A percentile compares a stretch with the other conserved stretches of the same genome.
phyloP scores from a whole-genome alignment of 2,113 vertebrate genomes.

The Hippocampus barbouri region DNA sequence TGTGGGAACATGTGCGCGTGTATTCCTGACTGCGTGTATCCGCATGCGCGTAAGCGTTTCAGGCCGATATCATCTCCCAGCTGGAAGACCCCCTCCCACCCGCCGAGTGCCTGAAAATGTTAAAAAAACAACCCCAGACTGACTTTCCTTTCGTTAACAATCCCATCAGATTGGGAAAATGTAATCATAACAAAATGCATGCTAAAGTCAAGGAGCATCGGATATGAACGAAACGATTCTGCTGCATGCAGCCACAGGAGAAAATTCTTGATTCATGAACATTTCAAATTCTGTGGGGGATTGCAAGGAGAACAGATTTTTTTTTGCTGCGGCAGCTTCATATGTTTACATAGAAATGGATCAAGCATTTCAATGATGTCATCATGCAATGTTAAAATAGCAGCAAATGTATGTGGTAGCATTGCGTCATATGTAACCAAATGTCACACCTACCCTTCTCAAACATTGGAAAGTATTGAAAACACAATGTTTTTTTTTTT shows the following conservation, averaged over 20 bases:
- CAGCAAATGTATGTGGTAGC: background rate
- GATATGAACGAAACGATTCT: conserved; percentile 36
- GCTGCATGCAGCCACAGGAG: conserved; percentile 18
- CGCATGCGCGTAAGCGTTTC: background rate
- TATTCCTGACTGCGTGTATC: background rate
- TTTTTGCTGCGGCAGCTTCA: background rate
- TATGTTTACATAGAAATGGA: background rate
- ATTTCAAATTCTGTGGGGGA: conserved; percentile 13
- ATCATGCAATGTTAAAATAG: background rate
- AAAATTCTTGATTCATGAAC: conserved; percentile 23
- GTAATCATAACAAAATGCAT: conserved; percentile 51
- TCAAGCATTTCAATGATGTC: background rate
- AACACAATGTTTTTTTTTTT: too few species aligned
- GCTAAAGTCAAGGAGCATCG: conserved; percentile 30
- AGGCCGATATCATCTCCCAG: conserved; percentile 21
- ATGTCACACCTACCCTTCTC: background rate
- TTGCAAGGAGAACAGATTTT: background rate
- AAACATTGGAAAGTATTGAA: background rate
- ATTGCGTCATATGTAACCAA: background rate
- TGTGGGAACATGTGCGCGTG: background rate
- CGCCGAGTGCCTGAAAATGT: conserved; percentile 29
- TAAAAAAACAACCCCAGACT: conserved; percentile 5
- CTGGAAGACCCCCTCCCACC: conserved; percentile 16
- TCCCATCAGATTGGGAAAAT: conserved; percentile 50
- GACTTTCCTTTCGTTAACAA: conserved; percentile 40